phyloP scores from a whole-genome alignment of 2,888 invertebrate genomes.

The Tachystola acroxantha region DNA sequence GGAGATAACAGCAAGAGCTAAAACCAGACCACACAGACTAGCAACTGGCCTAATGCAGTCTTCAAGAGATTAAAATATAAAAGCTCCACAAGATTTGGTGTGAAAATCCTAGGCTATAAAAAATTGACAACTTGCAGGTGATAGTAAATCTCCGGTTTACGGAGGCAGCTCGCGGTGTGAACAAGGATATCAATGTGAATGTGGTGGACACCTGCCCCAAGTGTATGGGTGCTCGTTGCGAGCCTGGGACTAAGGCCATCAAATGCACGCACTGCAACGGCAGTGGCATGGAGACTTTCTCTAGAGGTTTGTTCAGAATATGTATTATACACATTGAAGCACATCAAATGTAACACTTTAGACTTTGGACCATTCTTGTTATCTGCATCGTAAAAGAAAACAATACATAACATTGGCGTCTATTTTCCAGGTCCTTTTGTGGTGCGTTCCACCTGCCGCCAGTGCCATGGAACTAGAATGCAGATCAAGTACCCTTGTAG shows the following conservation, averaged over 20 bases:
- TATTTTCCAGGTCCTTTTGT: slow-evolving; percentile 94
- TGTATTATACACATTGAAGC: no score
- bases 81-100: no score
- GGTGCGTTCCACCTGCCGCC: slow-evolving; percentile 96
- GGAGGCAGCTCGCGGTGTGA: slow-evolving; percentile 96
- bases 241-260: slow-evolving; percentile 93
- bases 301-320: slow-evolving; percentile 68
- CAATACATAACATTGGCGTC: no score
- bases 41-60: no score
- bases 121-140: no score
- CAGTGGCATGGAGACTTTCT: slow-evolving; percentile 95
- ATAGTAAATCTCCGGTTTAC: slow-evolving; percentile 93
- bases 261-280: slow-evolving; percentile 97
- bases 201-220: slow-evolving; percentile 95
- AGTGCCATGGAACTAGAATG: slow-evolving; percentile 91
- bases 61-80: no score
- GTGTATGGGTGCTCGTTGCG: slow-evolving; percentile 91
- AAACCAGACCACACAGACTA: no score
- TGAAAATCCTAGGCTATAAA: no score
- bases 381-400: no score
- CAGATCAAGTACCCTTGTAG: slow-evolving; percentile 93
- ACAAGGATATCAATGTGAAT: slow-evolving; percentile 95
- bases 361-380: no score
- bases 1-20: no score
- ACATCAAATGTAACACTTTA: no score